phyloP scores from a whole-genome alignment of 2,888 invertebrate genomes.

The Diarsia brunnea region DNA sequence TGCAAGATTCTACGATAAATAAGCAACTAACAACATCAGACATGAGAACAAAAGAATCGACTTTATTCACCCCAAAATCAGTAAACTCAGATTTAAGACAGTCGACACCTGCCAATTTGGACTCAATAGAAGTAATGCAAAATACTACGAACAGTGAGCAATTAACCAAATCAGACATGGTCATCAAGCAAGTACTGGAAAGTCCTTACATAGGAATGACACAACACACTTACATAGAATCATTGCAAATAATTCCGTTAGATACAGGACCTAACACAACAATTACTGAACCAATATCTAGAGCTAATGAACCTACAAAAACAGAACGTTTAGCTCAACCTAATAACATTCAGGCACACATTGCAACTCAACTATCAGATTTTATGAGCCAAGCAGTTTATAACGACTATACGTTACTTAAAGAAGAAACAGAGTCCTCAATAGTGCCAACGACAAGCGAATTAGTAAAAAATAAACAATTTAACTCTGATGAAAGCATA shows the following conservation, averaged over 20 bases:
- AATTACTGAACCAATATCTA: neutral
- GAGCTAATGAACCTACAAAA: neutral
- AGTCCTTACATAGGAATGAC: neutral
- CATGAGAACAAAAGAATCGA: neutral
- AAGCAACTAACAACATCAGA: neutral
- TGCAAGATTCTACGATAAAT: constrained; percentile 1
- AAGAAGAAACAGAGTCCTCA: neutral
- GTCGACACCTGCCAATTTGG: neutral
- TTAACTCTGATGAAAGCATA: neutral
- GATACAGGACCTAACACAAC: neutral
- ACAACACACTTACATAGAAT: neutral
- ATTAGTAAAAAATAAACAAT: neutral
- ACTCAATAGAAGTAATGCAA: neutral
- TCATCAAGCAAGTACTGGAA: neutral
- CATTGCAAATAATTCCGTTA: neutral
- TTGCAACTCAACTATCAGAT: neutral
- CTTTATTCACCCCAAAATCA: neutral
- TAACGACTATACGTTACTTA: neutral
- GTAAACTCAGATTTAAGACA: neutral
- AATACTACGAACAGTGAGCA: constrained; percentile 5
- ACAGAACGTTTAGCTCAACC: neutral
- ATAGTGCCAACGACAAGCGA: neutral
- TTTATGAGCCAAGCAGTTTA: neutral
- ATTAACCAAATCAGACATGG: neutral
- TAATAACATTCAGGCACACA: neutral